Evolutionary conservation across 2,113 vertebrate genomes (phyloP).

Genomic region (Oryzias curvinotus): DNA sequence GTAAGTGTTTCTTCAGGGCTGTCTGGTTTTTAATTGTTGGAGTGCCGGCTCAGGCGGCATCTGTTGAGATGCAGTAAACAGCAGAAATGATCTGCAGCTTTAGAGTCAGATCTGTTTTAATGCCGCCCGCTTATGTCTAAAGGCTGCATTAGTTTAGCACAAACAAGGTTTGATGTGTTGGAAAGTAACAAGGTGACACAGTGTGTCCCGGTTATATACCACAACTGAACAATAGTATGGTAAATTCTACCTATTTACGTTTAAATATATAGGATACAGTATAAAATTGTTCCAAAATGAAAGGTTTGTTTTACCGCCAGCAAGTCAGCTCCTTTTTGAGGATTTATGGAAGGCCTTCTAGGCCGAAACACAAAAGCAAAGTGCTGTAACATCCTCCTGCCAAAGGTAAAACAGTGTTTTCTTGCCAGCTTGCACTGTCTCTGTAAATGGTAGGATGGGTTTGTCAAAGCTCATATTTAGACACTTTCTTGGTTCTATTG

Average conservation of each 20-base stretch:
- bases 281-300: background rate
- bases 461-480: too few species aligned
- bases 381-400: too few species aligned
- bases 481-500: too few species aligned
- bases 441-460: too few species aligned
- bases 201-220: background rate
- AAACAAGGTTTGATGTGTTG: conserved; percentile 3
- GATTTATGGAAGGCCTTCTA: too few species aligned
- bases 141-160: background rate
- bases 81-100: conserved; percentile 22
- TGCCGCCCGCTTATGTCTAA: background rate
- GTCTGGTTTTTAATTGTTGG: conserved; percentile 54
- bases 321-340: too few species aligned
- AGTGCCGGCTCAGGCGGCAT: conserved; percentile 39
- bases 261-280: conserved; percentile 7
- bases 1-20: conserved; percentile 47
- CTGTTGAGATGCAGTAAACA: conserved; percentile 28
- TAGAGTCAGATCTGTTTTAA: conserved; percentile 17
- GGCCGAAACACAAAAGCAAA: too few species aligned
- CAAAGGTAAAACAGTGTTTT: too few species aligned
- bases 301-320: too few species aligned
- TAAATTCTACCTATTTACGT: conserved; percentile 7
- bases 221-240: background rate
- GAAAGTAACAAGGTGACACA: background rate
- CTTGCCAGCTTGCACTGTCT: too few species aligned